These are phyloP conservation scores for Plumapathes pennacea DNA, from an alignment of 92 coral and sea anemone species.

Conservation along the genomic window DNA sequence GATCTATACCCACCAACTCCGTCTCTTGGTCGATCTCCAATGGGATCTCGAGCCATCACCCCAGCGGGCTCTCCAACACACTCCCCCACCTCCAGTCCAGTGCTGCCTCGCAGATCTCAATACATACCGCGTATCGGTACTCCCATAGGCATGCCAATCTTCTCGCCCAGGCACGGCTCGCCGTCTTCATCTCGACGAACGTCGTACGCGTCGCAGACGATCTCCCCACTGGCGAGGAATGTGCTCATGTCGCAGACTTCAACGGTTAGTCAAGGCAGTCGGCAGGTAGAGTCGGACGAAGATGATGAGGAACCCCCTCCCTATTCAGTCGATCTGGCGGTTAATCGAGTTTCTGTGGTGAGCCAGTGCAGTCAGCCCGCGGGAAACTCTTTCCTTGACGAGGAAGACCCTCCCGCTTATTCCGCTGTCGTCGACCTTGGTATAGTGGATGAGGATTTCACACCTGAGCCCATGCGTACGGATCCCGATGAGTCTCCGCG, in stretches of 20 bases:
- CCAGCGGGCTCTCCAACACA: conserved; percentile 20
- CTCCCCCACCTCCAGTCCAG: conserved; percentile 28
- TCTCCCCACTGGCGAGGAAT: conserved; percentile 48
- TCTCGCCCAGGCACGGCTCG: conserved; percentile 5
- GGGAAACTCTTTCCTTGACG: no score
- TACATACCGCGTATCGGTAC: conserved; percentile 13
- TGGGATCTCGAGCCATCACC: conserved; percentile 27
- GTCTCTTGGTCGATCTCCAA: no score
- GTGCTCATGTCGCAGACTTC: conserved; percentile 29
- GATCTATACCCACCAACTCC: conserved; percentile 80
- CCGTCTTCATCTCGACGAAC: not conserved
- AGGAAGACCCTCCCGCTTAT: no score
- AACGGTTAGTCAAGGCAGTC: no score
- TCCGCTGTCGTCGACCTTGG: no score
- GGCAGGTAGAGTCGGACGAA: conserved; percentile 24
- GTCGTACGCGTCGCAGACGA: conserved; percentile 15
- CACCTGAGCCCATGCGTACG: no score
- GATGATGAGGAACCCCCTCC: conserved; percentile 74
- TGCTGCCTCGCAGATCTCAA: conserved; percentile 5
- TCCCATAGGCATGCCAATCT: conserved; percentile 34
- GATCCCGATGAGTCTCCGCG: no score
- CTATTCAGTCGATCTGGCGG: conserved; percentile 56
- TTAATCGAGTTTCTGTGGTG: no score
- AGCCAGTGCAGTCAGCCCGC: no score
- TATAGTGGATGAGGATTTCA: no score